A percentile compares a stretch with the other conserved stretches of the same genome.
phyloP scores from a whole-genome alignment of 2,113 vertebrate species.

The Dipodomys spectabilis region DNA sequence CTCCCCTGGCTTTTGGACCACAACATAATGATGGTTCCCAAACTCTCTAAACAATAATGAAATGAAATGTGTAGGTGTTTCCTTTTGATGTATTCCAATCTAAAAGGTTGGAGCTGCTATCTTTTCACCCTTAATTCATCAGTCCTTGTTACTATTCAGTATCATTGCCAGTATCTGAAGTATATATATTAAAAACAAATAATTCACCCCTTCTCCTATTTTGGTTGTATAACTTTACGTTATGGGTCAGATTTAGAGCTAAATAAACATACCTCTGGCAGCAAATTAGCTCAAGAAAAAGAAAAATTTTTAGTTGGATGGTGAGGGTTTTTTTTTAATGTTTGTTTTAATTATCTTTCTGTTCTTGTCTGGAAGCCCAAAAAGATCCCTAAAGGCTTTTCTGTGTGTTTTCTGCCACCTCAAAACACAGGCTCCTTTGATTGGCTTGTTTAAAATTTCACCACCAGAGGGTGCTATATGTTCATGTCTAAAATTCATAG shows the following conservation, averaged over 20 bases:
- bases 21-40: constrained; percentile 65
- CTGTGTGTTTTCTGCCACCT: neutral
- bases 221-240: constrained; percentile 70
- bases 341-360: constrained; percentile 59
- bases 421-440: neutral
- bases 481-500: constrained; percentile 4
- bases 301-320: constrained; percentile 76
- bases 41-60: constrained; percentile 58
- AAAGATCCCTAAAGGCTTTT: constrained; percentile 29
- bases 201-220: constrained; percentile 70
- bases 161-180: constrained; percentile 63
- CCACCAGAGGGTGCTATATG: constrained; percentile 76
- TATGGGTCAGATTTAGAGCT: constrained; percentile 70
- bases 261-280: constrained; percentile 73
- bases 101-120: constrained; percentile 64
- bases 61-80: constrained; percentile 51
- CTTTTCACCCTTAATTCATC: constrained; percentile 79
- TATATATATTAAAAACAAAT: constrained; percentile 43
- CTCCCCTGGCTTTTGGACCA: constrained; percentile 69
- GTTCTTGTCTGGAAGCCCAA: constrained; percentile 51
- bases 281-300: constrained; percentile 76
- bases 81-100: constrained; percentile 70
- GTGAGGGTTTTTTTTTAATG: neutral
- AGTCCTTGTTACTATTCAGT: constrained; percentile 75
- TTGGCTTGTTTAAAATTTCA: constrained; percentile 1